Percentiles rank a stretch among this genome's conserved stretches.
These are phyloP conservation scores for Araneus ventricosus DNA, from an alignment of 1,140 invertebrate genomes.

Conservation along the genomic window DNA sequence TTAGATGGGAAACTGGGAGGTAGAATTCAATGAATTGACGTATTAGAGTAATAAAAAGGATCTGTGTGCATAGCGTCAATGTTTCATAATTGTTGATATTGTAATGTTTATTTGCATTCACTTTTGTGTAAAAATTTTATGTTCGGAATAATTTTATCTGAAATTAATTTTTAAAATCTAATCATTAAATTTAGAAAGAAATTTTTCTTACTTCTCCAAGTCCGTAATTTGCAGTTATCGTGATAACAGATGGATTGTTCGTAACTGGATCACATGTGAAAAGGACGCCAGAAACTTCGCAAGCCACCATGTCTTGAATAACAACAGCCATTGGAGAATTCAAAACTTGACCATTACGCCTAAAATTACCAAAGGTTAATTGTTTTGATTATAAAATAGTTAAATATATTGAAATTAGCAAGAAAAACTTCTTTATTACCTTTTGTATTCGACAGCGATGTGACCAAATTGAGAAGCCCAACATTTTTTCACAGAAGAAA, in stretches of 20 bases:
- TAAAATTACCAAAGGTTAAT: constrained; percentile 78
- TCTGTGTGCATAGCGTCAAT: no score
- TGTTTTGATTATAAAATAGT: no score
- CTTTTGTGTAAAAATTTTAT: no score
- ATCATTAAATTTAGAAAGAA: no score
- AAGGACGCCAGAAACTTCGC: constrained; percentile 88
- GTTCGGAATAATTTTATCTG: no score
- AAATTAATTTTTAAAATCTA: no score
- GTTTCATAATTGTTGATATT: no score
- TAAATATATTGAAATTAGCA: neutral
- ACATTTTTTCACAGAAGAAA: constrained; percentile 87
- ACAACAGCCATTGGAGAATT: constrained; percentile 87
- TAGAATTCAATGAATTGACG: no score
- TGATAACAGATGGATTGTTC: constrained; percentile 85
- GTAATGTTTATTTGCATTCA: no score
- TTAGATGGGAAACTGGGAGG: no score
- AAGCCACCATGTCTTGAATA: constrained; percentile 87
- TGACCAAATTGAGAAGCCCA: constrained; percentile 85
- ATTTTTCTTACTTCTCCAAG: constrained; percentile 85
- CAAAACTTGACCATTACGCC: constrained; percentile 85
- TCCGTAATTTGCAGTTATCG: constrained; percentile 89
- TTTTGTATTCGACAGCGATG: constrained; percentile 87
- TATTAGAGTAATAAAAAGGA: no score
- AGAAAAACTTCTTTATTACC: constrained; percentile 79
- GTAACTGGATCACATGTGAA: constrained; percentile 88